Evolutionary conservation across 2,113 vertebrate species (phyloP).

Genomic region (Boulengeromyrus knoepffleri): DNA sequence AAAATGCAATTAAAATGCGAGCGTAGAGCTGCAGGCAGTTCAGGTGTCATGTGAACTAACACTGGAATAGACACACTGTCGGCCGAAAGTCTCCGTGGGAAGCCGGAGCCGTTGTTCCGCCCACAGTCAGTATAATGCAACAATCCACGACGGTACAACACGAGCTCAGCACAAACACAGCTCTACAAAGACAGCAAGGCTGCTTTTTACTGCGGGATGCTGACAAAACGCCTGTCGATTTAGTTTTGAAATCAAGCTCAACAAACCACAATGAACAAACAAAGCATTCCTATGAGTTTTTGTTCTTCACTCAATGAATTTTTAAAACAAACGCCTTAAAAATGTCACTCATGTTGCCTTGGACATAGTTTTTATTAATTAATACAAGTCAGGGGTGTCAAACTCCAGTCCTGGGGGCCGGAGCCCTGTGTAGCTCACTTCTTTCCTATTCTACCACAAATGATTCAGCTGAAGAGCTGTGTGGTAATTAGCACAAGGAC

Average conservation of each 20-base stretch:
- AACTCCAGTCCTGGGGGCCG: no score
- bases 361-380: no score
- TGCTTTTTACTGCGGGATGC: background rate
- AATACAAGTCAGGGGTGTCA: no score
- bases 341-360: background rate
- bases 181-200: background rate
- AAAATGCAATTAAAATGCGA: background rate
- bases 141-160: background rate
- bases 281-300: background rate
- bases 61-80: background rate
- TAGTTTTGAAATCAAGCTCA: background rate
- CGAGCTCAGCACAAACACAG: background rate
- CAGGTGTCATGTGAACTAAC: background rate
- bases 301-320: background rate
- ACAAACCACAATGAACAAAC: background rate
- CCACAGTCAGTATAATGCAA: background rate
- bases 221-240: background rate
- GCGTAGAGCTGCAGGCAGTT: background rate
- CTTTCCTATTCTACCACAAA: no score
- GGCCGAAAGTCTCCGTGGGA: background rate
- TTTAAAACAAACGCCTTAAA: background rate
- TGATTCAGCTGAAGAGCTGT: no score
- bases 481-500: no score
- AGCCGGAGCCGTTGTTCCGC: background rate
- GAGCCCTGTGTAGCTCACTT: no score